phyloP scores from a whole-genome alignment of 2,797 vertebrate genomes.

The Forpus xanthops region DNA sequence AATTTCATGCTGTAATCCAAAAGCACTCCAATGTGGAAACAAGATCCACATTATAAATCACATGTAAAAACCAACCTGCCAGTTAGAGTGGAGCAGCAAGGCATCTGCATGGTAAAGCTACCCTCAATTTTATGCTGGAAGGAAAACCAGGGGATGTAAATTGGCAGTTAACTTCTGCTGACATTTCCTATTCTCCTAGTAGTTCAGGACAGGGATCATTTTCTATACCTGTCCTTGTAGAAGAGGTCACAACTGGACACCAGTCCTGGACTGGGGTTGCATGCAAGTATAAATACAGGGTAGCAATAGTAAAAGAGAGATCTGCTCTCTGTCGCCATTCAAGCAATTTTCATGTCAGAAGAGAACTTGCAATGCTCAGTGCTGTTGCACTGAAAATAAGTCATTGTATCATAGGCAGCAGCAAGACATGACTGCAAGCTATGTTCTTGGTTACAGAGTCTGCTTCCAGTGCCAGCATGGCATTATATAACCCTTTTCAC shows the following conservation, averaged over 20 bases:
- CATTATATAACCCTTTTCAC: constrained; percentile 7
- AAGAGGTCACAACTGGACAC: background rate
- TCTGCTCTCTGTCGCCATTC: background rate
- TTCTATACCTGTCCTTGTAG: background rate
- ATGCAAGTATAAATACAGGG: background rate
- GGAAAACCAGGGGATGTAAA: background rate
- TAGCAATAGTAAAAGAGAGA: background rate
- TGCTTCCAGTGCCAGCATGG: background rate
- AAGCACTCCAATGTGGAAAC: constrained; percentile 19
- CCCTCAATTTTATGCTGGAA: background rate
- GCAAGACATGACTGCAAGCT: background rate
- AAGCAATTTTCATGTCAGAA: background rate
- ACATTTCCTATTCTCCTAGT: background rate
- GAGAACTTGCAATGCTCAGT: background rate
- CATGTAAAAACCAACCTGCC: constrained; percentile 17
- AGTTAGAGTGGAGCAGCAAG: background rate
- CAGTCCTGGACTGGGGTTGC: background rate
- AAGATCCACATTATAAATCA: constrained; percentile 27
- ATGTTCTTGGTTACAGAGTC: constrained; percentile 4
- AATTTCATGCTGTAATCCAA: constrained; percentile 58
- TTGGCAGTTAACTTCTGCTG: background rate
- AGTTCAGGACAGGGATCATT: background rate
- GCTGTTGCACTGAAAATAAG: constrained; percentile 8
- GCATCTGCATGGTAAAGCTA: background rate
- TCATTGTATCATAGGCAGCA: background rate